Evolutionary conservation across 2,113 vertebrate genomes (phyloP).

Genomic region (Notiomystis cincta): DNA sequence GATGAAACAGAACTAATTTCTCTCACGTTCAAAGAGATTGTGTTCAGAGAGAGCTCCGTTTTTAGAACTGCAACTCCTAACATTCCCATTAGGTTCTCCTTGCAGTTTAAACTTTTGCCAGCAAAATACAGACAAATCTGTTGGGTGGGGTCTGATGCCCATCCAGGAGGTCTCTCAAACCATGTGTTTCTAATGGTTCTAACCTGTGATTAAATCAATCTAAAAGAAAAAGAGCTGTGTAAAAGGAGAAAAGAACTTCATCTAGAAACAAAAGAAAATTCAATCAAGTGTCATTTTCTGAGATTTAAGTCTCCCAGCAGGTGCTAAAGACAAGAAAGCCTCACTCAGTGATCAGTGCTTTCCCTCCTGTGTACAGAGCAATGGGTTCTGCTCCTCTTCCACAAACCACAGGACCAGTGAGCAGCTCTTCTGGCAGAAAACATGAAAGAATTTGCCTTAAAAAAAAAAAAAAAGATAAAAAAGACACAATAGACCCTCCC

Average conservation of each 20-base stretch:
- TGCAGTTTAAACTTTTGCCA: constrained; percentile 1
- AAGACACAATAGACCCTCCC: background rate
- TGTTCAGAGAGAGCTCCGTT: background rate
- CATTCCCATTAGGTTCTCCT: background rate
- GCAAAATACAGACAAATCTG: background rate
- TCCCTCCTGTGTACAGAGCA: background rate
- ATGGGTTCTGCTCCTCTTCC: background rate
- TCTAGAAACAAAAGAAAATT: background rate
- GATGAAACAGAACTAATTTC: constrained; percentile 26
- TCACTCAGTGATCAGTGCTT: background rate
- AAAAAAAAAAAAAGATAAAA: background rate
- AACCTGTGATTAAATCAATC: background rate
- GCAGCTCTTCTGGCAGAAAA: background rate
- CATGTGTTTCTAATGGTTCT: background rate
- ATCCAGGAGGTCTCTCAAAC: background rate
- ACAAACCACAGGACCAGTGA: background rate
- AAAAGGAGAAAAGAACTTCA: background rate
- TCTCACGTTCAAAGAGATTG: constrained; percentile 9
- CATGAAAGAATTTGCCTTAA: background rate
- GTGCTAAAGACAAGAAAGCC: background rate
- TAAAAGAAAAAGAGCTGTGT: background rate
- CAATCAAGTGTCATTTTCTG: background rate
- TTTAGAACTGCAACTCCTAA: background rate
- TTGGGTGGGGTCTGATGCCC: background rate
- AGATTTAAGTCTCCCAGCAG: background rate